Evolutionary conservation across 2,113 vertebrate species (phyloP), one percentile per base, ranked within the genome.

Genomic region (Tyto alba): DNA sequence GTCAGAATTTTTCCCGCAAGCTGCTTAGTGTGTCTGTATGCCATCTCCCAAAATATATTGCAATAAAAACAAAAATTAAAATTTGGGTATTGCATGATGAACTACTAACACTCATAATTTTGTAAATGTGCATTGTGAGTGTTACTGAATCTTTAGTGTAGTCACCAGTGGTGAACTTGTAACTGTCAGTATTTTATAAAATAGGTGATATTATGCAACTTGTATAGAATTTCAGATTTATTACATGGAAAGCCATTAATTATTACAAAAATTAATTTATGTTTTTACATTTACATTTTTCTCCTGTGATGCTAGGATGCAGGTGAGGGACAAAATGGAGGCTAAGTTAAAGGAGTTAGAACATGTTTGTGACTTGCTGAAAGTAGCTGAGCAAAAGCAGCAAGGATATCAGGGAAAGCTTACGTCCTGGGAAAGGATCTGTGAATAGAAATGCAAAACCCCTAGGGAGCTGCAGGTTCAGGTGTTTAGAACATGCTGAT

Each of bases 241-340:
- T 59, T 81, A 52, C 9, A 16, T 73, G 66, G 66, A 89, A 92
- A 94, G 41, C 30, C 20, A 68, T 52, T 87, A 48, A 78, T 45
- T 83, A 56, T 73, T 52, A 38, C 30, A 84, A 62, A 88, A 92
- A 86, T 73, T 88, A 96, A 90, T 91, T 77, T 96, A 67, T 94
- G 71, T 84, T 41, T 96, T 97, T 96, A 72, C 50, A 69, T 57
- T 88, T 89, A 74, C 52, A 93, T 97, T 93, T 94, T 95, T 95
- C 89, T 92, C 62, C 38, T 90, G 38, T 94, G 86, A 94, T 95
- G 81, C 67, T 79, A 60, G 86, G 60, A 32, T 96, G 95, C 97
- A 99, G 99, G 97, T 98, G 97, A 98, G 97, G 93, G 91, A 94
- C 93, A 96, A 98, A 97, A 94, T 73, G 36, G 96, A 98, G 97